Conservation (phyloP, 2,113 vertebrate genomes). For the Rhombomys opimus region DNA sequence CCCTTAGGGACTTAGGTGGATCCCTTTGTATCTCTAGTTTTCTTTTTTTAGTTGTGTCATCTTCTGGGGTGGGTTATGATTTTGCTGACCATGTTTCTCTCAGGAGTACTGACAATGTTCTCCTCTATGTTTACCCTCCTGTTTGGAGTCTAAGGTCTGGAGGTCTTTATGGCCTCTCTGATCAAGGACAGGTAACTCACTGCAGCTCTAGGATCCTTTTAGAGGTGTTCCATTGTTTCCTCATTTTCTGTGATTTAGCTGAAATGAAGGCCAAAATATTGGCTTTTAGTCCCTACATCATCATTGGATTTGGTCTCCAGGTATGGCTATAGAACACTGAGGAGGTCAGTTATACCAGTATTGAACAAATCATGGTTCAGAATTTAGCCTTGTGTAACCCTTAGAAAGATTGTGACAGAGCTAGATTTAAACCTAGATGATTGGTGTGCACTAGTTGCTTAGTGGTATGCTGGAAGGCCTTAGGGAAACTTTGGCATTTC, state of each 20-base stretch:
- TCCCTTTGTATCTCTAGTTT: not conserved
- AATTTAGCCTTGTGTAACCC: not conserved
- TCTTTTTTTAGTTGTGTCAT: not conserved
- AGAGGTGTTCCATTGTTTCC: not conserved
- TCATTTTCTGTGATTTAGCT: not conserved
- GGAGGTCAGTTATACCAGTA: not conserved
- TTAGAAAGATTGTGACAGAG: not conserved
- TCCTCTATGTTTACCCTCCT: not conserved
- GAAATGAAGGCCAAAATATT: not conserved
- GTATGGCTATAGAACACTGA: not conserved
- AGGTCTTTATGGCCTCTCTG: not conserved
- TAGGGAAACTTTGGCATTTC: not conserved
- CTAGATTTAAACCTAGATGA: not conserved
- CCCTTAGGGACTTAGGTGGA: not conserved
- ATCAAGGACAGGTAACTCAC: not conserved
- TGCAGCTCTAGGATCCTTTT: not conserved
- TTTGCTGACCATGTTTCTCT: not conserved
- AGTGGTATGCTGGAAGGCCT: not conserved
- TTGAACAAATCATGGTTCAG: not conserved
- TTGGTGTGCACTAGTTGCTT: not conserved
- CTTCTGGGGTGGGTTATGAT: not conserved
- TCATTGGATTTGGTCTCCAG: not conserved
- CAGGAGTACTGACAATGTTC: not conserved
- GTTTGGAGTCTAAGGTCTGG: not conserved
- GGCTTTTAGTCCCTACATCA: not conserved